Conservation (phyloP, 2,113 vertebrate species). For the Colinus virginianus region DNA sequence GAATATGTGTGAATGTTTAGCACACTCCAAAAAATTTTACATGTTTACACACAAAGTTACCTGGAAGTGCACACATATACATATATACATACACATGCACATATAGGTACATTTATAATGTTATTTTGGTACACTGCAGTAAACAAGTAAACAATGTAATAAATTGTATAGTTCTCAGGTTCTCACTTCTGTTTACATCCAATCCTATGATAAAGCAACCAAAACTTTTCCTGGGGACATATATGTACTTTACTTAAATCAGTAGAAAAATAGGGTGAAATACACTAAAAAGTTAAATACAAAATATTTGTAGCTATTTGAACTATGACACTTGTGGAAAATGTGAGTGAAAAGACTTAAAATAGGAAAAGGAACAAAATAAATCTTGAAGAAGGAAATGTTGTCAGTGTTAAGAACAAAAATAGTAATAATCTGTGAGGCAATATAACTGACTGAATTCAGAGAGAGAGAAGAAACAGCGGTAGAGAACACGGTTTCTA, state of each 20-base stretch:
- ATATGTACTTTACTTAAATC: not conserved
- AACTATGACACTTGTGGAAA: not conserved
- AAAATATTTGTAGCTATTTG: not conserved
- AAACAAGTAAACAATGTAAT: not conserved
- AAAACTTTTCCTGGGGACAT: not conserved
- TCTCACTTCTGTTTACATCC: not conserved
- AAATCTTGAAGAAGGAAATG: not conserved
- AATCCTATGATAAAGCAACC: not conserved
- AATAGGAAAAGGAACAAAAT: conserved; percentile 49
- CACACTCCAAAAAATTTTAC: not conserved
- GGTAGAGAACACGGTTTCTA: not conserved
- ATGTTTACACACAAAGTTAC: not conserved
- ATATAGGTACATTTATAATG: not conserved
- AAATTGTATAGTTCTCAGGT: not conserved
- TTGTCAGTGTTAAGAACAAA: not conserved
- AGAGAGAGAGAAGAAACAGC: not conserved
- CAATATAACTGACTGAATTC: not conserved
- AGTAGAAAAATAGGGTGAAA: not conserved
- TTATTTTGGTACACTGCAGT: not conserved
- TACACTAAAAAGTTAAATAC: not conserved
- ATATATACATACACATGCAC: not conserved
- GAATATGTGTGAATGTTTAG: not conserved
- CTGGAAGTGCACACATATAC: not conserved
- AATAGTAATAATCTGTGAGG: not conserved
- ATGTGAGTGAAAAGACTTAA: not conserved